These are phyloP conservation scores for Heliopora coerulea DNA, from an alignment of 92 coral and sea anemone genomes.

Conservation along the genomic window DNA sequence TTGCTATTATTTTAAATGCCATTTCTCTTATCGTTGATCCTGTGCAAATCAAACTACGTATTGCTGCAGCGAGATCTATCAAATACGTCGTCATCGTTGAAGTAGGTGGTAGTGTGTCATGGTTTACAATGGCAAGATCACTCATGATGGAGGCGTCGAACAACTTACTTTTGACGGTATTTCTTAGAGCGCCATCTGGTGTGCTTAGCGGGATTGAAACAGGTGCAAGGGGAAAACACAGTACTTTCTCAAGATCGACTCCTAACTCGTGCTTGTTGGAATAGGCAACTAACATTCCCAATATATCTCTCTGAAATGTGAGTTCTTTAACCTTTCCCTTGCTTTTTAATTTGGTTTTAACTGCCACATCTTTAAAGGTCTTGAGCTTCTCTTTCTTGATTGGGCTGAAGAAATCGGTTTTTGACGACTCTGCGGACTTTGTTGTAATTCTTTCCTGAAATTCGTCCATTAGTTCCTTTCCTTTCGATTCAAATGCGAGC, in stretches of 20 bases:
- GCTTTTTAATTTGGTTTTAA: background rate
- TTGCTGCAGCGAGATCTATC: slow-evolving; percentile 8
- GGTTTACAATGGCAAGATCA: slow-evolving; percentile 3
- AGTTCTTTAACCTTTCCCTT: slow-evolving; percentile 33
- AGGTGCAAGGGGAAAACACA: slow-evolving; percentile 40
- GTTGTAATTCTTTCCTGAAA: slow-evolving; percentile 1
- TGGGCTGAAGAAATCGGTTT: background rate
- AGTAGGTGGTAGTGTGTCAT: slow-evolving; percentile 2
- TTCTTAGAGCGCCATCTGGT: slow-evolving; percentile 38
- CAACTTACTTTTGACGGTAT: slow-evolving; percentile 31
- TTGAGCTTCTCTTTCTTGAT: slow-evolving; percentile 8
- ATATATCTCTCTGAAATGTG: slow-evolving; percentile 37
- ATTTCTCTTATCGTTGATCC: slow-evolving; percentile 3
- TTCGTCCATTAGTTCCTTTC: slow-evolving; percentile 5
- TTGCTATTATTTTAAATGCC: slow-evolving; percentile 13
- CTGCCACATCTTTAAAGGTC: slow-evolving; percentile 1
- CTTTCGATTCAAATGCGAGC: slow-evolving; percentile 1
- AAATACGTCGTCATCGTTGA: background rate
- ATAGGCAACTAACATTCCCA: slow-evolving; percentile 43
- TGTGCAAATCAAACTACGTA: slow-evolving; percentile 5
- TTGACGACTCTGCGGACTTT: background rate
- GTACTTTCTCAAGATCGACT: slow-evolving; percentile 23
- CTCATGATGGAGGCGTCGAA: slow-evolving; percentile 8
- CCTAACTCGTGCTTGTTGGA: slow-evolving; percentile 36
- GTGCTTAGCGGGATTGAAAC: slow-evolving; percentile 39